phyloP scores from a whole-genome alignment of 92 coral and sea anemone genomes.

The Actinernus sp. region DNA sequence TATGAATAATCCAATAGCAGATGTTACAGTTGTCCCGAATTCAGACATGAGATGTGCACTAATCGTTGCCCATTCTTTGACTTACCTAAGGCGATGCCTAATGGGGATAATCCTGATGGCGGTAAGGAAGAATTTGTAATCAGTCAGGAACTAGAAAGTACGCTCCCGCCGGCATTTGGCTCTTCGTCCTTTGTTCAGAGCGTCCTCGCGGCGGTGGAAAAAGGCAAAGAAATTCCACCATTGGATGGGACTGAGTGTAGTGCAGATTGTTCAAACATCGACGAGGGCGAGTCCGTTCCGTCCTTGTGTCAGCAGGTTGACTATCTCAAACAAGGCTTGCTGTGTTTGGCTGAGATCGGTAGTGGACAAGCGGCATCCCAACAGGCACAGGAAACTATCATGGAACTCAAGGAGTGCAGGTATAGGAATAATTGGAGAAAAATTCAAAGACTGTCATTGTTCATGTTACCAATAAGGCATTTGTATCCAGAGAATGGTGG shows the following conservation, averaged over 20 bases:
- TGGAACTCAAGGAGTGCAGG: constrained; percentile 75
- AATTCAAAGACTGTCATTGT: no score
- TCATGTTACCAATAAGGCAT: no score
- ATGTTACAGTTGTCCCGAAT: no score
- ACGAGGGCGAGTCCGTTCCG: constrained; percentile 37
- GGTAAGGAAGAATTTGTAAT: no score
- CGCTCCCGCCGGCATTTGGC: constrained; percentile 1
- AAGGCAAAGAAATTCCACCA: constrained; percentile 1
- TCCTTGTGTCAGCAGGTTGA: constrained; percentile 72
- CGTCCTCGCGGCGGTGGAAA: constrained; percentile 68
- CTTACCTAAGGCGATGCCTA: no score
- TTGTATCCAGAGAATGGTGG: no score
- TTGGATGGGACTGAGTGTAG: not conserved
- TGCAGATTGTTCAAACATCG: not conserved
- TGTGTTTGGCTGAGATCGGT: constrained; percentile 61
- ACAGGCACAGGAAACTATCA: constrained; percentile 58
- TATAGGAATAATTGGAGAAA: constrained; percentile 8
- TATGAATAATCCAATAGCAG: no score
- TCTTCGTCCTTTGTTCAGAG: constrained; percentile 69
- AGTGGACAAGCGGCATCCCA: constrained; percentile 58
- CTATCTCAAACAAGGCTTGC: constrained; percentile 68
- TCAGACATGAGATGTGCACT: no score
- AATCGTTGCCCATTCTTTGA: no score
- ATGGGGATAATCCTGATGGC: no score
- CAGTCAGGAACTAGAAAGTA: not conserved